Evolutionary conservation across 2,888 invertebrate genomes (phyloP).

Genomic region (Rambutsinella grinnellia): DNA sequence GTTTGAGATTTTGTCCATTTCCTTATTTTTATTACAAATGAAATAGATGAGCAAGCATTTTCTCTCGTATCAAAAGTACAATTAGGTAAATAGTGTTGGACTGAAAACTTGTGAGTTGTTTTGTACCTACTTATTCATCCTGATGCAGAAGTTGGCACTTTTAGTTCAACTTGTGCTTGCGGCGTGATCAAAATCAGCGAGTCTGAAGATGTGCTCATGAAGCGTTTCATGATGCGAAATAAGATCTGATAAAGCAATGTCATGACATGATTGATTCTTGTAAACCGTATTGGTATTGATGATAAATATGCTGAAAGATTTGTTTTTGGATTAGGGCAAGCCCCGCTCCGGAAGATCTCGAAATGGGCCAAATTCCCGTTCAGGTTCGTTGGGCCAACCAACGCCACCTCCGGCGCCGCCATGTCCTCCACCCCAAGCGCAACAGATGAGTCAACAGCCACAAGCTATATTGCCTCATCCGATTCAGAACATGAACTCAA

Average conservation of each 20-base stretch:
- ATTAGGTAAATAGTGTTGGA: slow-evolving; percentile 6
- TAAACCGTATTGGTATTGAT: not conserved
- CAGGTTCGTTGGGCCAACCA: slow-evolving; percentile 26
- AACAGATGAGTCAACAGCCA: slow-evolving; percentile 64
- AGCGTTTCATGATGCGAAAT: too few species aligned
- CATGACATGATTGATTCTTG: not conserved
- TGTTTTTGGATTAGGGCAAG: slow-evolving; percentile 27
- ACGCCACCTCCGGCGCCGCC: slow-evolving; percentile 23
- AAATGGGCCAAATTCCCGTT: slow-evolving; percentile 32
- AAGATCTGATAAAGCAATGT: too few species aligned
- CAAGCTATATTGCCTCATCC: slow-evolving; percentile 65
- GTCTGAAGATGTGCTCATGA: too few species aligned
- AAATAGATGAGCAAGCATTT: too few species aligned
- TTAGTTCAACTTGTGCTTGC: slow-evolving; percentile 41
- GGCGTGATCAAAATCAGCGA: slow-evolving; percentile 41
- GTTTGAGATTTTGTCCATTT: too few species aligned
- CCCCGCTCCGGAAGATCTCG: slow-evolving; percentile 42
- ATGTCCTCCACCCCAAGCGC: slow-evolving; percentile 16
- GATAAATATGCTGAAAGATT: not conserved
- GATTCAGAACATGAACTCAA: slow-evolving; percentile 58
- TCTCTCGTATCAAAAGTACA: too few species aligned
- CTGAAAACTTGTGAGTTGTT: too few species aligned
- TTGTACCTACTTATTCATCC: too few species aligned
- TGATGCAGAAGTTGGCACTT: too few species aligned
- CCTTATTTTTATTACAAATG: not conserved